Evolutionary conservation across 2,888 invertebrate species (phyloP).

Genomic region (Zhuqinia jingwanae): DNA sequence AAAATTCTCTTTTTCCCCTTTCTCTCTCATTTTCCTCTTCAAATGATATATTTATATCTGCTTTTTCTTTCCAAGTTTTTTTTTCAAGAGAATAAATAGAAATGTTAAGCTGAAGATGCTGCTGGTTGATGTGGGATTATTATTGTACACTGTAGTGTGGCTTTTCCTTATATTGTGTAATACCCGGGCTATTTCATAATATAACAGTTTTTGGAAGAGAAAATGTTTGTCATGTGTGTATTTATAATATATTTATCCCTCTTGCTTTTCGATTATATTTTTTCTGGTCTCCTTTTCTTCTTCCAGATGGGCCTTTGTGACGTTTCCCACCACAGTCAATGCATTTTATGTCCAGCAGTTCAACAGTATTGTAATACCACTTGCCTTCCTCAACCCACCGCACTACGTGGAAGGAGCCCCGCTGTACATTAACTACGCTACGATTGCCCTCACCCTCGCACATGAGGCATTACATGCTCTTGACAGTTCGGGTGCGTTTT

Average conservation of each 20-base stretch:
- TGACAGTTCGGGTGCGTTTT: constrained; percentile 80
- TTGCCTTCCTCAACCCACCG: constrained; percentile 83
- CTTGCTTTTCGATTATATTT: background rate
- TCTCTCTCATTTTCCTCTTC: background rate
- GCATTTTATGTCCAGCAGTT: constrained; percentile 83
- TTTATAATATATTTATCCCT: background rate
- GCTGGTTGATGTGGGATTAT: constrained; percentile 18
- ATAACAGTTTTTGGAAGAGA: background rate
- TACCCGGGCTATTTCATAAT: constrained; percentile 6
- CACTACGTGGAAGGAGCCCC: constrained; percentile 82
- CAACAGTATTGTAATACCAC: constrained; percentile 83
- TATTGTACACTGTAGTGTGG: constrained; percentile 2
- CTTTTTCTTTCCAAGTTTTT: background rate
- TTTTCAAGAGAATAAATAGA: background rate
- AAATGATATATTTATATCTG: background rate
- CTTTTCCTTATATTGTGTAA: background rate
- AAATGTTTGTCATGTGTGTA: background rate
- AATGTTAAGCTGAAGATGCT: constrained; percentile 38
- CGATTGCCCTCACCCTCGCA: constrained; percentile 82
- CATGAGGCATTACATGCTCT: constrained; percentile 83
- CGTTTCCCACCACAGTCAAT: constrained; percentile 82
- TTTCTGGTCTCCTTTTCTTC: background rate
- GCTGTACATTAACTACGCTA: constrained; percentile 82
- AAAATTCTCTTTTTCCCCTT: background rate
- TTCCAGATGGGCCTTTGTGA: constrained; percentile 81